A percentile compares a stretch with the other conserved stretches of the same genome.
These are phyloP conservation scores for Tamandua tetradactyla DNA, from an alignment of 2,797 vertebrate genomes.

Conservation along the genomic window DNA sequence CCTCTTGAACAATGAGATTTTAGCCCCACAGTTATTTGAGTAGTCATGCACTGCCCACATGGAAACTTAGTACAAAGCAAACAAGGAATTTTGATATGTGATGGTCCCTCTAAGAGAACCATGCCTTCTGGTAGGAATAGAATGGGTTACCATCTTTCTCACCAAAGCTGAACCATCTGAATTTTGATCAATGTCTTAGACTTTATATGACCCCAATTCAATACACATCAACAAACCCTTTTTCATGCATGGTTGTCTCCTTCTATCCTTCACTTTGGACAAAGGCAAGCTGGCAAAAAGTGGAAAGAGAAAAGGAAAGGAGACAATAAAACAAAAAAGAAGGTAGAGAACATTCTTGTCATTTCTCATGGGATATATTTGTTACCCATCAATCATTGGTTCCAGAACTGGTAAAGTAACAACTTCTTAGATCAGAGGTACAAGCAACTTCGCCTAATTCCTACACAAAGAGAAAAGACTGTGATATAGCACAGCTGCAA, in stretches of 20 bases:
- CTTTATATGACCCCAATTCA: not conserved
- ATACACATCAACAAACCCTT: not conserved
- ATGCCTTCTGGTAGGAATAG: not conserved
- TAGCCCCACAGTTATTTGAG: not conserved
- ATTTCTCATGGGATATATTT: not conserved
- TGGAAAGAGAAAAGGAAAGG: not conserved
- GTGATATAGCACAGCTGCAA: not conserved
- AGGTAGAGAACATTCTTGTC: not conserved
- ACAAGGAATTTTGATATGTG: not conserved
- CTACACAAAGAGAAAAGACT: not conserved
- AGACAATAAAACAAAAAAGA: not conserved
- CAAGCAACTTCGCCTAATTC: not conserved
- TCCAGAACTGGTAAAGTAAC: not conserved
- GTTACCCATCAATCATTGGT: not conserved
- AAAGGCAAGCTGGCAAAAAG: not conserved
- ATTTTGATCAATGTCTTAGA: not conserved
- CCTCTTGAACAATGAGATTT: not conserved
- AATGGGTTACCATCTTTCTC: not conserved
- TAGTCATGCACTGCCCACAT: not conserved
- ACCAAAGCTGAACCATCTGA: not conserved
- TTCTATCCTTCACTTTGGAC: not conserved
- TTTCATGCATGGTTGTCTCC: not conserved
- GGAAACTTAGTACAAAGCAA: not conserved
- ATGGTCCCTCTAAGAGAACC: not conserved
- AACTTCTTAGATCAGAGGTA: not conserved